phyloP scores from a whole-genome alignment of 2,113 vertebrate genomes.

The Bubalus kerabau region DNA sequence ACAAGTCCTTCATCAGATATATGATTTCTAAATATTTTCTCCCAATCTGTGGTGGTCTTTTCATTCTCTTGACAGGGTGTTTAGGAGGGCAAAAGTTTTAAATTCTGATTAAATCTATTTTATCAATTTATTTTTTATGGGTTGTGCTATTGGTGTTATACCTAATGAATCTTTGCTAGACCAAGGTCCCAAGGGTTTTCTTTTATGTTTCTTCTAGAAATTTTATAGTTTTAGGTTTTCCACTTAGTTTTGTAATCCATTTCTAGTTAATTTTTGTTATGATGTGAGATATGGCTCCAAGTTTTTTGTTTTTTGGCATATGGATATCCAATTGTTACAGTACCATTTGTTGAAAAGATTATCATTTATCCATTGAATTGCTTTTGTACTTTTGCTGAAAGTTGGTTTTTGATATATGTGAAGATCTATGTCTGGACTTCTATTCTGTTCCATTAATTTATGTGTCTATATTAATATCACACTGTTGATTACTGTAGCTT shows the following conservation, averaged over 20 bases:
- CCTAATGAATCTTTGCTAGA: not conserved
- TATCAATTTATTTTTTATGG: not conserved
- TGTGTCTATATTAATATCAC: not conserved
- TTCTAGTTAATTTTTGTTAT: not conserved
- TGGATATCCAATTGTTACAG: not conserved
- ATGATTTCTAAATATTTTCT: constrained; percentile 5
- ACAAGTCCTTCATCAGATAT: not conserved
- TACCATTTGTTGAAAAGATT: not conserved
- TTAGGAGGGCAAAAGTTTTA: not conserved
- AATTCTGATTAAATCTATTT: not conserved
- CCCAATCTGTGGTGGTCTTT: not conserved
- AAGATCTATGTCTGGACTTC: not conserved
- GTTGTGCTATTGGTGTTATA: not conserved
- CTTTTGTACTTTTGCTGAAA: not conserved
- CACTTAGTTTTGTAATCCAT: not conserved
- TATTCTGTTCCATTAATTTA: not conserved
- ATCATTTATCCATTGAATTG: not conserved
- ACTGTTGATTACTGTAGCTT: not conserved
- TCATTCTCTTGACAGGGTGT: not conserved
- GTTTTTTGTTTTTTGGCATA: not conserved
- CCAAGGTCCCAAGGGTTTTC: not conserved
- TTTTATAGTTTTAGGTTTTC: not conserved
- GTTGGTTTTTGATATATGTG: not conserved
- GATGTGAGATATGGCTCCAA: not conserved
- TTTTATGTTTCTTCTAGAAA: not conserved